These are phyloP conservation scores for Ectemnius cavifrons DNA, from an alignment of 2,888 invertebrate genomes.

Conservation along the genomic window DNA sequence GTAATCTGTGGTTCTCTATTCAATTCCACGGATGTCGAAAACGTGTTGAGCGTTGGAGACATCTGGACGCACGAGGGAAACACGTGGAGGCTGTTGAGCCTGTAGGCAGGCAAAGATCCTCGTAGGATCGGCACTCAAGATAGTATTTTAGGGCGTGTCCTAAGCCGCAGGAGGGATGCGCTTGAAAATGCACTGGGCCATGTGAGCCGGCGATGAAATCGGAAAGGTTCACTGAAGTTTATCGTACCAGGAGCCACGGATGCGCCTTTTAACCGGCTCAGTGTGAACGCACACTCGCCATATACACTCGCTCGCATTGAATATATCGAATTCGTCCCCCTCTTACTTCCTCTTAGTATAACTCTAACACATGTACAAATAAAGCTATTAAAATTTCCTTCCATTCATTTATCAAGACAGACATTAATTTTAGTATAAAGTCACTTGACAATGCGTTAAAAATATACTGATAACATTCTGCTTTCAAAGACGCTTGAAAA, in stretches of 20 bases:
- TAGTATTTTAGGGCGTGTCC: constrained; percentile 61
- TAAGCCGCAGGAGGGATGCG: constrained; percentile 25
- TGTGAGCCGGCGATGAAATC: constrained; percentile 7
- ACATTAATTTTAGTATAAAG: too few species aligned
- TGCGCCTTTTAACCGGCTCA: constrained; percentile 6
- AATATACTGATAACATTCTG: too few species aligned
- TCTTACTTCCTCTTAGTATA: too few species aligned
- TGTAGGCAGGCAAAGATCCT: not conserved
- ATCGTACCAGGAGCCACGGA: constrained; percentile 1
- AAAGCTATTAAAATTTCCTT: too few species aligned
- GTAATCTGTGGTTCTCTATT: too few species aligned
- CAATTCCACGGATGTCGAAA: constrained; percentile 7
- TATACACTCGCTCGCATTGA: too few species aligned
- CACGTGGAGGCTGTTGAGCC: constrained; percentile 2
- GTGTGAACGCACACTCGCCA: too few species aligned
- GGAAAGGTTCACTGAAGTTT: constrained; percentile 7
- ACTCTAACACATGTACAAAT: too few species aligned
- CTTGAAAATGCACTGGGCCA: not conserved
- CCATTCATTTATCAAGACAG: too few species aligned
- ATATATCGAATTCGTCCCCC: not conserved
- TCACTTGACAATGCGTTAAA: too few species aligned
- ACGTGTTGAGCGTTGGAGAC: not conserved
- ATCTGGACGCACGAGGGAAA: not conserved
- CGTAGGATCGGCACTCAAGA: constrained; percentile 56
- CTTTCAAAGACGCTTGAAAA: too few species aligned